Evolutionary conservation across 2,888 invertebrate species (phyloP), one percentile per base, ranked within the genome.

Genomic region (Branchinecta sandiegonensis): DNA sequence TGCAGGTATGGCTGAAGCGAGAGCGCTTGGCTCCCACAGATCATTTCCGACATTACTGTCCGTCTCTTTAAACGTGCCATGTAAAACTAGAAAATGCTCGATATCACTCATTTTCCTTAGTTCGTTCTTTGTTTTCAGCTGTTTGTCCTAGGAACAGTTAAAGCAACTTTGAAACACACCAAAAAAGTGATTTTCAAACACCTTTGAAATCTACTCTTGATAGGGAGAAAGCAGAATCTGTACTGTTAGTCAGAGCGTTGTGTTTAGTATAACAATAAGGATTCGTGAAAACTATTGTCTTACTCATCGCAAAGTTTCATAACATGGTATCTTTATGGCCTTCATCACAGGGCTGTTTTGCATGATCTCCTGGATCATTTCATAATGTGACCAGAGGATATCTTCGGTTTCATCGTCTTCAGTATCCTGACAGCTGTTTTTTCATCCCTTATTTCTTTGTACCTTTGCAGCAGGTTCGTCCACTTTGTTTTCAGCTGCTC

Each of bases 41-140:
- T 50, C 50, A 50, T n/a, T n/a, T 50, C 50, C 50, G n/a, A n/a
- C n/a, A 50, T 50, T 50, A 50, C 11, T 50, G n/a, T 11, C 50
- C 50, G n/a, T 50, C n/a, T n/a, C 50, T n/a, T 50, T 11, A 50
- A 50, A 50, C 50, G 11, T 50, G n/a, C 50, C 50, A n/a, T 50
- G n/a, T 50, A 50, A n/a, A n/a, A 50, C 50, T 50, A 11, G 50
- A 50, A 50, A 50, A 50, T 50, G n/a, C 50, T 50, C 50, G 50
- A 50, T n/a, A 50, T 50, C 50, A 50, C 50, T 11, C n/a, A 50
- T 50, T 50, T 11, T 50, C 50, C n/a, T 50, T n/a, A 50, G 50
- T 50, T 50, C 50, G 50, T 50, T 50, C n/a, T 50, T 50, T 50
- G 50, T 50, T 50, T 50, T 50, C n/a, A n/a, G n/a, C n/a, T n/a